Evolutionary conservation across 2,888 invertebrate species (phyloP).

Genomic region (Diploptera punctata): DNA sequence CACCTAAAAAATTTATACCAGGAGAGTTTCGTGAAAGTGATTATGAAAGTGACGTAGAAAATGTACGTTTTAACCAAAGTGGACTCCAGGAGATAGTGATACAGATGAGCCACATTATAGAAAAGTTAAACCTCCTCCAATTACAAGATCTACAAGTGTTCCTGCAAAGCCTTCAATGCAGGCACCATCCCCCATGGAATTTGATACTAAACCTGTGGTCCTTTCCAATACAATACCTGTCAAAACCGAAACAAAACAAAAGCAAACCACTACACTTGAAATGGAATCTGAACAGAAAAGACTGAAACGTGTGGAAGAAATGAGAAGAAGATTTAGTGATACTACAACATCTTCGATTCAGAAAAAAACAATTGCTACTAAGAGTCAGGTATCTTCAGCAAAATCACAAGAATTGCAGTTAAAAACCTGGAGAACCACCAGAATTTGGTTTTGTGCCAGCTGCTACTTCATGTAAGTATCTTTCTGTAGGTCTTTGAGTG

Average conservation of each 20-base stretch:
- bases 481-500: no score
- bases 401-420: slow-evolving; percentile 51
- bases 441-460: slow-evolving; percentile 61
- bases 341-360: slow-evolving; percentile 41
- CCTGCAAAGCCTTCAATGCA: slow-evolving; percentile 52
- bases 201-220: slow-evolving; percentile 57
- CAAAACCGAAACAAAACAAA: slow-evolving; percentile 11
- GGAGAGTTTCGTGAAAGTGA: slow-evolving; percentile 72
- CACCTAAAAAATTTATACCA: slow-evolving; percentile 68
- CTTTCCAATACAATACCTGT: neutral
- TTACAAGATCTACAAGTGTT: slow-evolving; percentile 59
- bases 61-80: slow-evolving; percentile 65
- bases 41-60: slow-evolving; percentile 72
- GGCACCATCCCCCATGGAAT: slow-evolving; percentile 67
- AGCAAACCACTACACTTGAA: slow-evolving; percentile 28
- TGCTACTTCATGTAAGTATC: slow-evolving; percentile 49
- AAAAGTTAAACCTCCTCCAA: slow-evolving; percentile 64
- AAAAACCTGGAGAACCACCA: slow-evolving; percentile 65
- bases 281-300: slow-evolving; percentile 51
- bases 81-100: slow-evolving; percentile 68
- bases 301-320: slow-evolving; percentile 50
- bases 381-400: neutral
- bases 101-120: slow-evolving; percentile 65
- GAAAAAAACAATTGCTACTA: slow-evolving; percentile 10
- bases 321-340: slow-evolving; percentile 50